Evolutionary conservation across 2,113 vertebrate species (phyloP).

Genomic region (Glaucomys volans): DNA sequence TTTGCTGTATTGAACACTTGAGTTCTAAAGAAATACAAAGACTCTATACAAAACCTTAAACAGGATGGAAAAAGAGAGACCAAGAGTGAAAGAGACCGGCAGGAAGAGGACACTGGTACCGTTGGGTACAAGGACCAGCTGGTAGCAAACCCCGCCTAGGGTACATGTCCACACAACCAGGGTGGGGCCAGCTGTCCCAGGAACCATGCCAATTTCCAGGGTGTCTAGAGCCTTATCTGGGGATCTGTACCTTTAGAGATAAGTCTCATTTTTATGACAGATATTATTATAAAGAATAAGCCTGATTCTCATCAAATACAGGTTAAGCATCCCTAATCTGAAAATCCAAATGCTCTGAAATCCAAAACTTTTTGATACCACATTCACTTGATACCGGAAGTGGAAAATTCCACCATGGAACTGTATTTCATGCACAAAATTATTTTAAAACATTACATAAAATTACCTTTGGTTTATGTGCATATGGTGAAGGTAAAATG

Average conservation of each 20-base stretch:
- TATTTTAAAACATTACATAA: background rate
- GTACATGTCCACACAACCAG: background rate
- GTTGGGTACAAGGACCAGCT: background rate
- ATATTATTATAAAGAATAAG: background rate
- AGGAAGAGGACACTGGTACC: background rate
- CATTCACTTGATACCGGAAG: background rate
- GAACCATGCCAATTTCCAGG: background rate
- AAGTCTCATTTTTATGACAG: background rate
- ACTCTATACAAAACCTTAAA: background rate
- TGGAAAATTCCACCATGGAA: background rate
- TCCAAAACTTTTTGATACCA: background rate
- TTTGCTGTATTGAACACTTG: background rate
- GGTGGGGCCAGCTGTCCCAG: accelerated
- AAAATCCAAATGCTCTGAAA: background rate
- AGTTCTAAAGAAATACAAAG: background rate
- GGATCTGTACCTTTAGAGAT: background rate
- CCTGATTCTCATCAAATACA: background rate
- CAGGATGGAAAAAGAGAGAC: background rate
- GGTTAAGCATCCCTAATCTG: too few relatives aligned
- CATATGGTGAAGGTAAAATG: too few relatives aligned
- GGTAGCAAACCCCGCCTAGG: background rate
- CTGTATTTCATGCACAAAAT: background rate
- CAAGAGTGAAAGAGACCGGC: background rate
- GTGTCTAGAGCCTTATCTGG: background rate
- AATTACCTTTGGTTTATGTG: background rate